These are phyloP conservation scores for Cyphomyrus discorhynchus DNA, from an alignment of 2,113 vertebrate genomes.

Conservation along the genomic window DNA sequence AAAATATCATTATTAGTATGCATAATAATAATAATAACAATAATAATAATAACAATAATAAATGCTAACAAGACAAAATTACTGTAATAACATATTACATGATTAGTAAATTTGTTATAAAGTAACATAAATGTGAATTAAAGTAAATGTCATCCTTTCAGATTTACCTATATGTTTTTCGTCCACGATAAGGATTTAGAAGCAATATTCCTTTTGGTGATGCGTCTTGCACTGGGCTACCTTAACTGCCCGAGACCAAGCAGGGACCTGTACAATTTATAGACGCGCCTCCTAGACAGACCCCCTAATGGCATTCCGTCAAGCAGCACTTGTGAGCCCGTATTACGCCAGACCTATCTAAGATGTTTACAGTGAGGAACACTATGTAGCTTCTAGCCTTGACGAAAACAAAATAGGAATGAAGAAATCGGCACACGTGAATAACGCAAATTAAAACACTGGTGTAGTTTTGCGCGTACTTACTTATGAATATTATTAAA, in stretches of 20 bases:
- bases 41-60: background rate
- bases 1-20: background rate
- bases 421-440: background rate
- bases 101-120: background rate
- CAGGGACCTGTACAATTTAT: conserved; percentile 50
- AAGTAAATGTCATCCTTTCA: background rate
- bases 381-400: background rate
- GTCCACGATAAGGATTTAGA: background rate
- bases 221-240: background rate
- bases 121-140: background rate
- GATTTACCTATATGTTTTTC: background rate
- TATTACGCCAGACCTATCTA: conserved; percentile 33
- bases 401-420: background rate
- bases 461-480: background rate
- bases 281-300: conserved; percentile 23
- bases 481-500: background rate
- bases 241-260: conserved; percentile 11
- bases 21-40: background rate
- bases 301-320: conserved; percentile 30
- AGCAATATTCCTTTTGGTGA: background rate
- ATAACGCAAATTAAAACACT: background rate
- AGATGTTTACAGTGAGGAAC: conserved; percentile 44
- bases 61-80: background rate
- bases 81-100: background rate
- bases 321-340: conserved; percentile 15